Percentiles rank a stretch among this genome's conserved stretches.
Conservation (phyloP, 1,140 invertebrate genomes). For the Achatina immaculata region DNA sequence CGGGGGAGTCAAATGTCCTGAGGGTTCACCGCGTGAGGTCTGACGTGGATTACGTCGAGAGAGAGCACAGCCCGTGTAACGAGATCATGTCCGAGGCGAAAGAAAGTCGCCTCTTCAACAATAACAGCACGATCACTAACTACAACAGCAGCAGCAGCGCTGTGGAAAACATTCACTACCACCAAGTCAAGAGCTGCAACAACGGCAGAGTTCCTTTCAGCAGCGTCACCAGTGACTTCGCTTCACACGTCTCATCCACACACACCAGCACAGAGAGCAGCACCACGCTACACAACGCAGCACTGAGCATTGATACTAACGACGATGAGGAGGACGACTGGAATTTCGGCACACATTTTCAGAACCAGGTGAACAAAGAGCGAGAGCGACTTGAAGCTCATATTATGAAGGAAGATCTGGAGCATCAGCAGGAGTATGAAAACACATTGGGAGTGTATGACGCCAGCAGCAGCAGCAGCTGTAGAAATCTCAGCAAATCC, state of each 20-base stretch:
- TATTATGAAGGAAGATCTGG: conserved; percentile 15
- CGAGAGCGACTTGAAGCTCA: conserved; percentile 26
- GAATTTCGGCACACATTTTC: conserved; percentile 29
- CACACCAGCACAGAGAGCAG: neutral
- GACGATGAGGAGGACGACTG: conserved; percentile 30
- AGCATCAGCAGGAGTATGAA: neutral
- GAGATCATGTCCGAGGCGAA: conserved; percentile 17
- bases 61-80: conserved; percentile 14
- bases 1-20: conserved; percentile 26
- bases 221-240: neutral
- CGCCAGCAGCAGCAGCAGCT: neutral
- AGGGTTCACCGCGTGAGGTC: conserved; percentile 30
- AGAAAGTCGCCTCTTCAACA: neutral
- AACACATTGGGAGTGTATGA: neutral
- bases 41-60: conserved; percentile 27
- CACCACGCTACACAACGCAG: neutral
- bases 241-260: neutral
- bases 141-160: neutral
- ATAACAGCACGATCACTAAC: conserved; percentile 10
- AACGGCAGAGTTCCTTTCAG: neutral
- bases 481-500: neutral
- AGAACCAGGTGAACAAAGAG: conserved; percentile 20
- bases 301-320: neutral
- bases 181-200: neutral
- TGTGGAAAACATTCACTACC: neutral